Percentiles rank a stretch among this genome's conserved stretches.
Conservation (phyloP, 2,113 vertebrate genomes). For the Pseudorasbora parva region DNA sequence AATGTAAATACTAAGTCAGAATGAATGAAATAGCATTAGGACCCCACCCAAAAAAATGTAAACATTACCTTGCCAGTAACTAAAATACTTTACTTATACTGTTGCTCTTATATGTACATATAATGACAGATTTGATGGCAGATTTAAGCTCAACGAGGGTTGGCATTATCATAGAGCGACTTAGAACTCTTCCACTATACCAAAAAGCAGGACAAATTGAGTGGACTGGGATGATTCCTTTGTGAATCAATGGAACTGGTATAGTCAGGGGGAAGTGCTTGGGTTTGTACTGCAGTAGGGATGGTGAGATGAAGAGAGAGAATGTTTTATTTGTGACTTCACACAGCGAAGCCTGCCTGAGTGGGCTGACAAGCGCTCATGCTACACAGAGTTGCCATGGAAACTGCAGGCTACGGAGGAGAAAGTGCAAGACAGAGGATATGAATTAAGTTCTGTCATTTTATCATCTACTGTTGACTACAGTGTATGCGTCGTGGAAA, state of each 20-base stretch:
- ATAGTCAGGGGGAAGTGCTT: slow-evolving; percentile 51
- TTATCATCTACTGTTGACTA: slow-evolving; percentile 57
- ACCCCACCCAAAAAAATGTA: not conserved
- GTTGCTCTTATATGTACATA: not conserved
- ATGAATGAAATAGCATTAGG: too few species aligned
- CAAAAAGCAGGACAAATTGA: slow-evolving; percentile 16
- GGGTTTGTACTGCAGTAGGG: slow-evolving; percentile 47
- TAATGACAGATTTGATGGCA: not conserved
- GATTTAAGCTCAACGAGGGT: not conserved
- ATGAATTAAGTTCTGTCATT: slow-evolving; percentile 63
- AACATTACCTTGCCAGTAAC: not conserved
- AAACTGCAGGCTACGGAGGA: slow-evolving; percentile 72
- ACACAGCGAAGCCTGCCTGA: slow-evolving; percentile 64
- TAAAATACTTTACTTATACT: not conserved
- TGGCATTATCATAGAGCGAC: not conserved
- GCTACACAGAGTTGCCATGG: slow-evolving; percentile 78
- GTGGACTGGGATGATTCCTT: slow-evolving; percentile 2
- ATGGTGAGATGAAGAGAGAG: slow-evolving; percentile 51
- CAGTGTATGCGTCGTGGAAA: slow-evolving; percentile 43
- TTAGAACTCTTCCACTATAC: not conserved
- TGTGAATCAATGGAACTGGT: slow-evolving; percentile 26
- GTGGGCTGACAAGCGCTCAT: slow-evolving; percentile 77
- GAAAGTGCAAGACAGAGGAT: slow-evolving; percentile 65
- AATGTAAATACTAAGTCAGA: too few species aligned
- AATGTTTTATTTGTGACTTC: slow-evolving; percentile 63